Percentiles rank a stretch among this genome's conserved stretches.
phyloP scores from a whole-genome alignment of 64 coral and sea anemone species.

The Pocillopora verrucosa region DNA sequence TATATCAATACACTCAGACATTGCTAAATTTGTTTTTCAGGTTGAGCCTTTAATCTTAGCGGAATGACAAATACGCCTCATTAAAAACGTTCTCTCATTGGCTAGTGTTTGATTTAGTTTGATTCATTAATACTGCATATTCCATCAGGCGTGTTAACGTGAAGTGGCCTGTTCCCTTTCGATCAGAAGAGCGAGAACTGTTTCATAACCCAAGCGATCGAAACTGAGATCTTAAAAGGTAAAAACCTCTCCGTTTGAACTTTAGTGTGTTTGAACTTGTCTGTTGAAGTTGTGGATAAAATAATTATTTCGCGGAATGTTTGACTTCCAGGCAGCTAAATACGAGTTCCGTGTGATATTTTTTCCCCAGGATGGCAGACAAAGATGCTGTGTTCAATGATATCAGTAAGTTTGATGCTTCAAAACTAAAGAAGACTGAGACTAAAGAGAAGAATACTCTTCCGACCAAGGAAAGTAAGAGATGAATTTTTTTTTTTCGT shows the following conservation, averaged over 20 bases:
- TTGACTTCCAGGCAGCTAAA: background rate
- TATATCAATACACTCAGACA: no score
- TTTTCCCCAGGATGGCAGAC: conserved; percentile 57
- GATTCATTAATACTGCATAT: background rate
- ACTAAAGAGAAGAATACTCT: conserved; percentile 84
- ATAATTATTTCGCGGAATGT: background rate
- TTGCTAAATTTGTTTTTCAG: background rate
- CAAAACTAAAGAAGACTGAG: conserved; percentile 80
- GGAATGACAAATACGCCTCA: background rate
- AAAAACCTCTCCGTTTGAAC: background rate
- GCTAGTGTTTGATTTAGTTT: background rate
- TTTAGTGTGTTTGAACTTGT: background rate
- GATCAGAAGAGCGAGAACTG: no score
- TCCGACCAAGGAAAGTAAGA: conserved; percentile 96
- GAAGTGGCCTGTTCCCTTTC: background rate
- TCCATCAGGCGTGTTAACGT: background rate
- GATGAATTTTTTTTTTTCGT: background rate
- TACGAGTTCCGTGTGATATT: background rate
- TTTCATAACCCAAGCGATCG: background rate
- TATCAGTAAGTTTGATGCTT: conserved; percentile 66
- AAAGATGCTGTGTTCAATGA: conserved; percentile 87
- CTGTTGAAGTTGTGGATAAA: background rate
- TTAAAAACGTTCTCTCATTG: background rate
- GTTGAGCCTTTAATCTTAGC: background rate
- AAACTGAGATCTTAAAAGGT: background rate